Percentiles rank a stretch among this genome's conserved stretches.
phyloP scores from a whole-genome alignment of 2,797 vertebrate genomes.

The Darevskia mixta region DNA sequence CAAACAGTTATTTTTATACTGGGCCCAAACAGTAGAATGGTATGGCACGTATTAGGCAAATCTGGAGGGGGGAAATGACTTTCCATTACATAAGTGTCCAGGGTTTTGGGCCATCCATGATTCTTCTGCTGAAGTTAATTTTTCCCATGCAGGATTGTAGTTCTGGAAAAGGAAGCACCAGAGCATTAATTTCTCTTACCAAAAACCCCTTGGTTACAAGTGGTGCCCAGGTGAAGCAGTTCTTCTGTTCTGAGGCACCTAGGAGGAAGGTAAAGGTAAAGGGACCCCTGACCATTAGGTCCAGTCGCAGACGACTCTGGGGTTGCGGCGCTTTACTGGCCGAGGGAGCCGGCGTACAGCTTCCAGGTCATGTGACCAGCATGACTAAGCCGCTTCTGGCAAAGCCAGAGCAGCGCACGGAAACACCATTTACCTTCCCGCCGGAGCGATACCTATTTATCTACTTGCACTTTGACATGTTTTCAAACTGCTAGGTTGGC shows the following conservation, averaged over 20 bases:
- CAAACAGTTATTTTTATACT: conserved; percentile 1
- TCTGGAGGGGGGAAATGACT: background rate
- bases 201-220: background rate
- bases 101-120: no score
- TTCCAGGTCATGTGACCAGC: no score
- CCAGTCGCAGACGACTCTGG: no score
- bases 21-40: background rate
- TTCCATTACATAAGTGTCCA: background rate
- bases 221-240: background rate
- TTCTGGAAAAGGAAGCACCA: background rate
- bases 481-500: no score
- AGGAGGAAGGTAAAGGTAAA: background rate
- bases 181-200: background rate
- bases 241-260: background rate
- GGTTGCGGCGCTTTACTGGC: no score
- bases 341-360: no score
- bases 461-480: no score
- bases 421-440: no score
- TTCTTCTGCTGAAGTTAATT: background rate
- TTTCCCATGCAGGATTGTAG: background rate
- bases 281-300: no score
- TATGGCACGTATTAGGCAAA: background rate
- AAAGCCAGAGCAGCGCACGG: no score
- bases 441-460: no score
- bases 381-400: no score